Evolutionary conservation across 2,113 vertebrate genomes (phyloP).

Genomic region (Eptesicus fuscus): DNA sequence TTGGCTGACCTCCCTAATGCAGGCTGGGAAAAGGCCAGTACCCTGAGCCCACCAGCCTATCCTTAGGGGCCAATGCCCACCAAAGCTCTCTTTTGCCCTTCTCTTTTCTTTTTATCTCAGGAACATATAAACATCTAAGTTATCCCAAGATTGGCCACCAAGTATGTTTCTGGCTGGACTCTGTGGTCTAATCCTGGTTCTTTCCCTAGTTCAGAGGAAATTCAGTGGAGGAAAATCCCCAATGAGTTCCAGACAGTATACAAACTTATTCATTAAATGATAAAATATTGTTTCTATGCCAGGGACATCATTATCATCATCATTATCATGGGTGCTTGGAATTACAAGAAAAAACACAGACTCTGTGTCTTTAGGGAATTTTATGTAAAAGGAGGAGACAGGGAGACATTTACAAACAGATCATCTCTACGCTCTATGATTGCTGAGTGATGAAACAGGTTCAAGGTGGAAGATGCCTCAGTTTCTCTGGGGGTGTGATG

Average conservation of each 20-base stretch:
- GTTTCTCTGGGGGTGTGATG: background rate
- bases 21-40: background rate
- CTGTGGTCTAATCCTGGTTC: conserved; percentile 15
- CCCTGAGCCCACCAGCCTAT: background rate
- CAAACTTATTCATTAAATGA: conserved; percentile 1
- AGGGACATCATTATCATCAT: background rate
- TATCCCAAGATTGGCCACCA: background rate
- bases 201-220: conserved; percentile 18
- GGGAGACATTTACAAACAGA: background rate
- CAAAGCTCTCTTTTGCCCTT: background rate
- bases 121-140: background rate
- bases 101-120: background rate
- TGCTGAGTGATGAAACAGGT: background rate
- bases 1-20: background rate
- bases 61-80: background rate
- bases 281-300: background rate
- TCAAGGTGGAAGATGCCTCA: background rate
- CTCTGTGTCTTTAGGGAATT: background rate
- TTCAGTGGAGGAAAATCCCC: conserved; percentile 14
- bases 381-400: background rate
- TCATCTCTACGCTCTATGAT: background rate
- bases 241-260: background rate
- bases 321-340: background rate
- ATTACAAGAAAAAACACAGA: background rate
- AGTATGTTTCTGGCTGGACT: background rate